Percentiles rank a stretch among this genome's conserved stretches.
Evolutionary conservation across 2,888 invertebrate genomes (phyloP).

Genomic region (Dynastes maya): DNA sequence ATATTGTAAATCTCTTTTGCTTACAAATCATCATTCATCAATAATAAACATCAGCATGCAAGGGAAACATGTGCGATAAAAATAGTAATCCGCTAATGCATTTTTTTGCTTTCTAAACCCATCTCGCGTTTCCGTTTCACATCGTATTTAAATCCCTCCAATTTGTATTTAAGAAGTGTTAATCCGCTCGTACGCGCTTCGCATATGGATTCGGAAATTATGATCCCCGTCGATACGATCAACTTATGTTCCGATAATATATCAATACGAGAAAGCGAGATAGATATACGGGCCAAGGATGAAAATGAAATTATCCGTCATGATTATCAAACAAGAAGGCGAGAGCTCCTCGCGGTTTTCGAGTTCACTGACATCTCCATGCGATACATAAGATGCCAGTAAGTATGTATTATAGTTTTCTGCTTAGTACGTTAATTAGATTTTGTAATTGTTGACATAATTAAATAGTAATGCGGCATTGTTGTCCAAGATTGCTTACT

Average conservation of each 20-base stretch:
- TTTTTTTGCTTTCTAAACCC: neutral
- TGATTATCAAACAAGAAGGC: conserved; percentile 41
- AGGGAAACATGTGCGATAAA: conserved; percentile 8
- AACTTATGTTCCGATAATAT: neutral
- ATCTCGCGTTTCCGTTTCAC: conserved; percentile 33
- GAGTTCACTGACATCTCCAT: conserved; percentile 31
- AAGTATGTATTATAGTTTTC: neutral
- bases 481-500: conserved; percentile 31
- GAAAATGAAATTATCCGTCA: conserved; percentile 32
- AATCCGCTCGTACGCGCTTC: conserved; percentile 18
- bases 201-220: conserved; percentile 28
- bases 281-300: conserved; percentile 1
- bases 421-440: conserved; percentile 14
- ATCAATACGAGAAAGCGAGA: conserved; percentile 14
- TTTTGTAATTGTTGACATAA: conserved; percentile 34
- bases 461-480: conserved; percentile 26
- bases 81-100: neutral
- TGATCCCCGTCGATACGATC: neutral
- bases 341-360: neutral
- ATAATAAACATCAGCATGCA: neutral
- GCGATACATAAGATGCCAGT: conserved; percentile 2
- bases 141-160: conserved; percentile 26
- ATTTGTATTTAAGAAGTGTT: conserved; percentile 36
- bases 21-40: too few relatives aligned
- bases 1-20: too few relatives aligned